Conservation (phyloP, 2,888 invertebrate genomes). For the Lycaena phlaeas region DNA sequence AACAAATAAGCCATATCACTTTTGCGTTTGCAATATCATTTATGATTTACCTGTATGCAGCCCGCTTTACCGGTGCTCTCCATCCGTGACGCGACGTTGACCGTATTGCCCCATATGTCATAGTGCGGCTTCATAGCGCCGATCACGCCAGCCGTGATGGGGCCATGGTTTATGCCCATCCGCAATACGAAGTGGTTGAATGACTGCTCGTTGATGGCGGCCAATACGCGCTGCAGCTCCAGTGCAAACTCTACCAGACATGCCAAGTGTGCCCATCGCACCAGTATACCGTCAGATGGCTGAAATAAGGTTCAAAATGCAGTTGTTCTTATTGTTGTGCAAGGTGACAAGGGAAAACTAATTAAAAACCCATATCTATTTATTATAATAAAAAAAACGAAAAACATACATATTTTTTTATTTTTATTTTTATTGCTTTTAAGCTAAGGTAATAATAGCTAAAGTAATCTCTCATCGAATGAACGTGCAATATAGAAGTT, state of each 20-base stretch:
- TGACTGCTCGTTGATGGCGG: constrained; percentile 94
- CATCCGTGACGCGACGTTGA: constrained; percentile 98
- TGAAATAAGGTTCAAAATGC: constrained; percentile 26
- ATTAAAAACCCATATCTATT: no score
- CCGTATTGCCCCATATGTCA: constrained; percentile 97
- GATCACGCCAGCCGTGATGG: constrained; percentile 95
- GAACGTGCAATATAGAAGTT: no score
- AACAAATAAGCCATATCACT: no score
- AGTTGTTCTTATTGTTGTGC: no score
- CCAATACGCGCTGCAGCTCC: constrained; percentile 90
- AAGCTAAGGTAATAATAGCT: no score
- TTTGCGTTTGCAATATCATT: no score
- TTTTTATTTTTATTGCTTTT: no score
- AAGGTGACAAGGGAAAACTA: no score
- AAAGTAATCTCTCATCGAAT: no score
- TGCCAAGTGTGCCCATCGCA: constrained; percentile 88
- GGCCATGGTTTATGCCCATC: constrained; percentile 96
- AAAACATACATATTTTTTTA: no score
- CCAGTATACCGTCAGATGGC: constrained; percentile 80
- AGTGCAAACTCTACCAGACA: constrained; percentile 91
- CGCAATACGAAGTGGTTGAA: constrained; percentile 95
- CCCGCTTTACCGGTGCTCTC: constrained; percentile 97
- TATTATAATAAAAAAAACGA: no score
- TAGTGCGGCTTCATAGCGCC: constrained; percentile 96
- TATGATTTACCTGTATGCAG: constrained; percentile 95